Conservation (phyloP, 2,888 invertebrate genomes). For the Nymphalis c-album region DNA sequence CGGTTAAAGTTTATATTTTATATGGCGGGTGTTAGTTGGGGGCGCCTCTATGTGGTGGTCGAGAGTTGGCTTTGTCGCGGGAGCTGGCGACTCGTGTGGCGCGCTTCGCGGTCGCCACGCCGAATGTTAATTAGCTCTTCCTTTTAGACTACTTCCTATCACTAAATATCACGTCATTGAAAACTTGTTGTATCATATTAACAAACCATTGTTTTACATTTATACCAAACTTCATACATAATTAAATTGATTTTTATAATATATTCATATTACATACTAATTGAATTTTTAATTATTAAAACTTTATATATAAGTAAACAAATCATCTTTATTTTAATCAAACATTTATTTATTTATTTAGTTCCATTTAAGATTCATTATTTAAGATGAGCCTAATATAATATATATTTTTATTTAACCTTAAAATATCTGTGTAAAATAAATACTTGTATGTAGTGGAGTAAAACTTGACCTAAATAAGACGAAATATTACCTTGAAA, state of each 20-base stretch:
- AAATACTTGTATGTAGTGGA: constrained; percentile 50
- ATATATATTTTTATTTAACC: constrained; percentile 46
- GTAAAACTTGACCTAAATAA: constrained; percentile 56
- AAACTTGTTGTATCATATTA: constrained; percentile 33
- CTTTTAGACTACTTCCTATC: constrained; percentile 71
- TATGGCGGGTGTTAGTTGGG: constrained; percentile 23
- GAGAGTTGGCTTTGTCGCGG: constrained; percentile 42
- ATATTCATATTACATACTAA: not conserved
- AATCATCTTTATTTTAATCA: too few relatives aligned
- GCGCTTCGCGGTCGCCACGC: constrained; percentile 61
- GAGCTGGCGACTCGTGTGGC: constrained; percentile 62
- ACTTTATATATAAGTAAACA: too few relatives aligned
- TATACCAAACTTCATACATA: not conserved
- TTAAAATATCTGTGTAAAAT: constrained; percentile 51
- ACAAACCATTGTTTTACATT: constrained; percentile 30
- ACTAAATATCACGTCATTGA: constrained; percentile 47
- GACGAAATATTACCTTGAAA: constrained; percentile 45
- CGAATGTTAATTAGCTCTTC: constrained; percentile 77
- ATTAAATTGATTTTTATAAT: constrained; percentile 13
- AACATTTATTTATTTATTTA: too few relatives aligned
- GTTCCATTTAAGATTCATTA: too few relatives aligned
- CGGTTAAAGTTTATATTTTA: not conserved
- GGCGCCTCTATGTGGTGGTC: constrained; percentile 38
- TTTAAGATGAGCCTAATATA: too few relatives aligned
- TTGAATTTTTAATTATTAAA: not conserved